Conservation (phyloP, 2,888 invertebrate genomes). For the Lasioglossum marginatum region DNA sequence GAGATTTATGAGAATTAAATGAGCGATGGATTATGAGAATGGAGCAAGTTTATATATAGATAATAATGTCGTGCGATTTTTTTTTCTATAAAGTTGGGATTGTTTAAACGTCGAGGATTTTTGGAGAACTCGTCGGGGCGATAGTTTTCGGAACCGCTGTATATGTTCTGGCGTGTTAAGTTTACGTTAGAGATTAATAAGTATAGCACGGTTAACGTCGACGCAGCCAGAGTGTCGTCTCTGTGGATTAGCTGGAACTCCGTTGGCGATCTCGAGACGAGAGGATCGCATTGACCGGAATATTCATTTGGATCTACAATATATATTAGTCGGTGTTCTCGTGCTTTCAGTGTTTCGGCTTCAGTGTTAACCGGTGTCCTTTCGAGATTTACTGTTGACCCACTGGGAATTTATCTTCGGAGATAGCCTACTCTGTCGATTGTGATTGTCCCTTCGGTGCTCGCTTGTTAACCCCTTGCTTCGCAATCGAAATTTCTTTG, state of each 20-base stretch:
- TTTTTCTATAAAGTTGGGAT: too few species aligned
- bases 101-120: too few species aligned
- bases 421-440: background rate
- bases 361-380: background rate
- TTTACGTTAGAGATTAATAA: constrained; percentile 4
- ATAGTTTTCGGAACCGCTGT: background rate
- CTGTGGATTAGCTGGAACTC: constrained; percentile 43
- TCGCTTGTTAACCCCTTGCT: background rate
- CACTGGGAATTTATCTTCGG: background rate
- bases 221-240: constrained; percentile 15
- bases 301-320: background rate
- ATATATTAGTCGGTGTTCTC: constrained; percentile 5
- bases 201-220: constrained; percentile 24
- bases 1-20: too few species aligned
- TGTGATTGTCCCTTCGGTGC: background rate
- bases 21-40: too few species aligned
- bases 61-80: too few species aligned
- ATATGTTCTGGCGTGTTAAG: background rate
- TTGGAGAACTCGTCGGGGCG: background rate
- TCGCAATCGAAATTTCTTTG: background rate
- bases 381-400: background rate
- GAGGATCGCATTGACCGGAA: background rate
- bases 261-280: constrained; percentile 15
- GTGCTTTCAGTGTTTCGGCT: constrained; percentile 35
- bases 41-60: too few species aligned